Evolutionary conservation across 2,113 vertebrate genomes (phyloP).

Genomic region (Cynoglossus semilaevis): DNA sequence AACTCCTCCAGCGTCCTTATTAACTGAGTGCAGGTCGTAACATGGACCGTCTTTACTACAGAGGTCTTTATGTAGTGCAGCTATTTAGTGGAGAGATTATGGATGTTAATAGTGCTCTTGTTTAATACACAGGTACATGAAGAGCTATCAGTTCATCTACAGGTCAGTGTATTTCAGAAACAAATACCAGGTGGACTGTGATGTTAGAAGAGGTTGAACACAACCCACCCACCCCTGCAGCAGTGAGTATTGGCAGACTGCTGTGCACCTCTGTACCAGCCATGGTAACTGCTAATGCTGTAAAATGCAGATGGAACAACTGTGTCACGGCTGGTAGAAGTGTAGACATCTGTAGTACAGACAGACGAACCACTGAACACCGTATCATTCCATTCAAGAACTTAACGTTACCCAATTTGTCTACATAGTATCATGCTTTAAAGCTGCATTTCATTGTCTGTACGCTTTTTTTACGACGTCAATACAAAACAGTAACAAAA

Average conservation of each 20-base stretch:
- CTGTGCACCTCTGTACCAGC: slow-evolving; percentile 26
- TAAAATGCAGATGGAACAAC: slow-evolving; percentile 11
- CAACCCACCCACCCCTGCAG: slow-evolving; percentile 18
- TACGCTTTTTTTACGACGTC: too few relatives aligned
- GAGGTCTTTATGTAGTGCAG: neutral
- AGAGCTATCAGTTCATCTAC: slow-evolving; percentile 38
- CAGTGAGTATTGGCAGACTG: slow-evolving; percentile 32
- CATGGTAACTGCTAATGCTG: slow-evolving; percentile 15
- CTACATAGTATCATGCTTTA: too few relatives aligned
- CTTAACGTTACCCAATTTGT: too few relatives aligned
- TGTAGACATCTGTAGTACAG: slow-evolving; percentile 1
- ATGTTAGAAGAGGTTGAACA: slow-evolving; percentile 40
- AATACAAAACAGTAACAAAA: too few relatives aligned
- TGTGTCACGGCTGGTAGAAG: neutral
- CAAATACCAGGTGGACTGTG: slow-evolving; percentile 30
- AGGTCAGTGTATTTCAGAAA: slow-evolving; percentile 36
- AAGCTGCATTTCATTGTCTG: too few relatives aligned
- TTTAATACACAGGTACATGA: slow-evolving; percentile 31
- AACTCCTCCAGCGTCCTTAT: slow-evolving; percentile 14
- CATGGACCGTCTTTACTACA: neutral
- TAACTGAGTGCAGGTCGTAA: slow-evolving; percentile 15
- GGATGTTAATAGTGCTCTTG: slow-evolving; percentile 17
- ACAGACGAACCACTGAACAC: neutral
- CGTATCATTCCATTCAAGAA: too few relatives aligned
- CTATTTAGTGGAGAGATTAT: slow-evolving; percentile 34